phyloP scores from a whole-genome alignment of 1,140 invertebrate species.

The Pseudoatta argentina region DNA sequence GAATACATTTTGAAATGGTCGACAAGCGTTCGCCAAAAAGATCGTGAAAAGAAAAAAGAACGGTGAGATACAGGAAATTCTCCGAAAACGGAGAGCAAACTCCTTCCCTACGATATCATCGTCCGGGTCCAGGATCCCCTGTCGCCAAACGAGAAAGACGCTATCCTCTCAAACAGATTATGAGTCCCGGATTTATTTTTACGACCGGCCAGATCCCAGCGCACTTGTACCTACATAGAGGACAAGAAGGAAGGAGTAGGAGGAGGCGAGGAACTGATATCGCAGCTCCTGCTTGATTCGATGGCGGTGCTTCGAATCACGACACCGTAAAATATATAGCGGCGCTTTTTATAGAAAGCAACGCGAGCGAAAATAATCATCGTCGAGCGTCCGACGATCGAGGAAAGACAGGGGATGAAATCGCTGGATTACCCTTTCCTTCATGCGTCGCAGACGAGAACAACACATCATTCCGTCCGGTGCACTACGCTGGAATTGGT shows the following conservation, averaged over 20 bases:
- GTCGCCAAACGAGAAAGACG: slow-evolving; percentile 35
- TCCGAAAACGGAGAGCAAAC: slow-evolving; percentile 14
- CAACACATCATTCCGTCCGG: background rate
- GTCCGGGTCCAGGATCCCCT: background rate
- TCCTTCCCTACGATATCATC: slow-evolving; percentile 30
- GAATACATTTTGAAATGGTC: background rate
- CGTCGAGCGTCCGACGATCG: slow-evolving; percentile 4
- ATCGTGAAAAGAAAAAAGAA: background rate
- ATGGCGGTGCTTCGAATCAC: slow-evolving; percentile 21
- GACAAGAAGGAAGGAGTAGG: background rate
- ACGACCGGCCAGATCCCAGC: slow-evolving; percentile 61
- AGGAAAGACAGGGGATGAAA: background rate
- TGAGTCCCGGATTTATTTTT: slow-evolving; percentile 75
- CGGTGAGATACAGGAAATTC: slow-evolving; percentile 33
- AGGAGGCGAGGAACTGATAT: slow-evolving; percentile 15
- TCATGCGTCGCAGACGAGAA: background rate
- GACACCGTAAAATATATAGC: slow-evolving; percentile 49
- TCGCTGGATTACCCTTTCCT: background rate
- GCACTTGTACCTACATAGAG: slow-evolving; percentile 1
- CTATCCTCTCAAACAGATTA: slow-evolving; percentile 76
- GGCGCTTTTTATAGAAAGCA: slow-evolving; percentile 17
- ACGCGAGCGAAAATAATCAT: slow-evolving; percentile 53
- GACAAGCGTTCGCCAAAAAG: background rate
- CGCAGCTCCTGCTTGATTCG: slow-evolving; percentile 31
- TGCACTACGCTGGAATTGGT: background rate